A percentile compares a stretch with the other conserved stretches of the same genome.
phyloP scores from a whole-genome alignment of 2,797 vertebrate species.

The Amniataba percoides region DNA sequence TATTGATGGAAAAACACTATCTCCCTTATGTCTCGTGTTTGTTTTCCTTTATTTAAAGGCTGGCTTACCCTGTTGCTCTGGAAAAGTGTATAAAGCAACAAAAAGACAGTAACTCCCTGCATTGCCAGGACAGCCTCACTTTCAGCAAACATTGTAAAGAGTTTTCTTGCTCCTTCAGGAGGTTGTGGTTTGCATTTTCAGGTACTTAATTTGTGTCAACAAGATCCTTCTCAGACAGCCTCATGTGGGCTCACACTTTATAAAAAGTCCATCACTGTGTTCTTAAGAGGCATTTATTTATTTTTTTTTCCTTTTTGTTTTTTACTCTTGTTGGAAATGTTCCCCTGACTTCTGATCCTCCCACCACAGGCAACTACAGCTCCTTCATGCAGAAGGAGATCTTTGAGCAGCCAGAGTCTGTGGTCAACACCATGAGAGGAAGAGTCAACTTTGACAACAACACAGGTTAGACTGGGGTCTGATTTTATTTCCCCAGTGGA shows the following conservation, averaged over 20 bases:
- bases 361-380: slow-evolving; percentile 92
- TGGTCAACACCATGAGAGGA: slow-evolving; percentile 99
- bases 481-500: not conserved
- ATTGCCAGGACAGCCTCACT: slow-evolving; percentile 21
- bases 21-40: slow-evolving; percentile 44
- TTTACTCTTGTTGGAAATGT: slow-evolving; percentile 32
- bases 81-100: slow-evolving; percentile 16
- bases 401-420: slow-evolving; percentile 98
- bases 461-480: slow-evolving; percentile 86
- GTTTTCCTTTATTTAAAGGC: slow-evolving; percentile 30
- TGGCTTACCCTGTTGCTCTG: not conserved
- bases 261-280: slow-evolving; percentile 52
- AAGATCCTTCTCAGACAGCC: slow-evolving; percentile 12
- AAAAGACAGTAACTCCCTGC: slow-evolving; percentile 9
- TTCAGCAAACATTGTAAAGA: slow-evolving; percentile 36
- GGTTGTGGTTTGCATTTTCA: slow-evolving; percentile 32
- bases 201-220: slow-evolving; percentile 45
- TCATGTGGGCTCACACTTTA: slow-evolving; percentile 41
- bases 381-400: slow-evolving; percentile 99
- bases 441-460: slow-evolving; percentile 98
- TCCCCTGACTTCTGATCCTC: slow-evolving; percentile 49
- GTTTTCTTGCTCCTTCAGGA: not conserved
- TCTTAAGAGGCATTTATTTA: slow-evolving; percentile 24
- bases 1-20: slow-evolving; percentile 51
- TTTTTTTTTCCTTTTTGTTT: not conserved